Percentiles rank a stretch among this genome's conserved stretches.
phyloP scores from a whole-genome alignment of 2,797 vertebrate genomes.

The Coreius guichenoti region DNA sequence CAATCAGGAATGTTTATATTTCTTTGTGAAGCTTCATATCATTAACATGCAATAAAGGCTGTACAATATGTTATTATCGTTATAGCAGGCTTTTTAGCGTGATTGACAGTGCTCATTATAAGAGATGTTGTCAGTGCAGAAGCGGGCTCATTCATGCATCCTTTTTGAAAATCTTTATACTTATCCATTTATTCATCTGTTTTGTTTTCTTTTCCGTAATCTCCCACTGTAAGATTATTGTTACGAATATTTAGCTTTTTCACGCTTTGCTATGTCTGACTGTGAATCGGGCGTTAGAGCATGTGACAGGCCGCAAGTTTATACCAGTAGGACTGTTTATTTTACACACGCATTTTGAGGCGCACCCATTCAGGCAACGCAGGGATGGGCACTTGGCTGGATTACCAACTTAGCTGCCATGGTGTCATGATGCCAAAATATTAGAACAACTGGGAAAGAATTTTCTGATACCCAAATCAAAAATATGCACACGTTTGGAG shows the following conservation, averaged over 20 bases:
- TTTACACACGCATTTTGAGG: slow-evolving; percentile 27
- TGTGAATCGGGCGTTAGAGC: slow-evolving; percentile 33
- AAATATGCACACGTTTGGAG: not conserved
- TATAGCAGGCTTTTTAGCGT: not conserved
- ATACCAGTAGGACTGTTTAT: slow-evolving; percentile 36
- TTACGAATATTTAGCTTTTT: not conserved
- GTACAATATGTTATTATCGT: not conserved
- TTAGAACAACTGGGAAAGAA: not conserved
- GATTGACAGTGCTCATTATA: slow-evolving; percentile 11
- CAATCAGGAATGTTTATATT: not conserved
- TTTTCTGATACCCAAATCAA: no score
- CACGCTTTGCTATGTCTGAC: slow-evolving; percentile 9
- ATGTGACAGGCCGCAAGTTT: slow-evolving; percentile 44
- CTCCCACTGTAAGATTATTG: slow-evolving; percentile 15
- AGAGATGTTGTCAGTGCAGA: not conserved
- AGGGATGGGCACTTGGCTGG: slow-evolving; percentile 7
- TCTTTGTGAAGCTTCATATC: slow-evolving; percentile 2
- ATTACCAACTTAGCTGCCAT: slow-evolving; percentile 19
- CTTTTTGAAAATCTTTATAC: not conserved
- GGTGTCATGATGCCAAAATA: slow-evolving; percentile 19
- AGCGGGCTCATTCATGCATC: not conserved
- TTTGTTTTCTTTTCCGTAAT: slow-evolving; percentile 24
- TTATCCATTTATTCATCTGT: slow-evolving; percentile 3
- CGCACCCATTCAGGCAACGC: slow-evolving; percentile 20
- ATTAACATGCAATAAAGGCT: slow-evolving; percentile 9